Base-by-base conservation (phyloP, 2,113 vertebrate genomes). In the Oxyura jamaicensis region DNA sequence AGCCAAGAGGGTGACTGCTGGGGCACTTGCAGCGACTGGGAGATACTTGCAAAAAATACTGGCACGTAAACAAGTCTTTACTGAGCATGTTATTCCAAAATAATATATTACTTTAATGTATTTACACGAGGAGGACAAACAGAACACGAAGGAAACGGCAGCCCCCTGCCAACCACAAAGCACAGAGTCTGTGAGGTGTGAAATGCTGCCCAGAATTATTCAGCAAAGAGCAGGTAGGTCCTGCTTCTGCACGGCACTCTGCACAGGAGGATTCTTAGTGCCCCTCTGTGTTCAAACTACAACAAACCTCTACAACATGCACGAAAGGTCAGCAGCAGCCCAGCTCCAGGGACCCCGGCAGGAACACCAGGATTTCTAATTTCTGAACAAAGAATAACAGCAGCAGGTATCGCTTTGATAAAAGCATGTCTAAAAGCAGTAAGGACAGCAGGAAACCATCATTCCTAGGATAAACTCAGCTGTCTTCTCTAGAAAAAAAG, bases 191-290 rank as follows among this genome's bases (percentile, higher is more conserved):
- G 18, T 41, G 48, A 13, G 56, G 19, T 1, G 25, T 58, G 31
- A 62, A 91, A 66, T 16, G 25, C 17, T 26, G 19, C 65, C 69
- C 65, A 33, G 22, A 78, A 72, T 67, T 20, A 65, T 13, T 67
- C 10, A 39, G 39, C 39, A 39, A 39, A 33, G 67, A 63, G 81
- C 3, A 2, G 46, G 29, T 7, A 13, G 36, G 35, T 67, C 65
- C 71, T 9, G 55, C 42, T 21, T 78, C 68, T 62, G 53, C 3
- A 0, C 8, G 6, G 17, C 12, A 1, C 55, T 3, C 12, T 31
- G 33, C 44, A 20, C 1, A 13, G 26, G 65, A 67, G 48, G 42
- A 22, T 25, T 23, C 39, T 68, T 4, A 14, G 67, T 25, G 63
- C 60, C 25, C 7, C 48, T 52, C 56, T 73, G 17, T 11, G 4